Evolutionary conservation across 37 sponge, comb jelly and placozoan genomes (phyloP), one percentile per base, ranked within the genome.

Genomic region (Spongia lamella): DNA sequence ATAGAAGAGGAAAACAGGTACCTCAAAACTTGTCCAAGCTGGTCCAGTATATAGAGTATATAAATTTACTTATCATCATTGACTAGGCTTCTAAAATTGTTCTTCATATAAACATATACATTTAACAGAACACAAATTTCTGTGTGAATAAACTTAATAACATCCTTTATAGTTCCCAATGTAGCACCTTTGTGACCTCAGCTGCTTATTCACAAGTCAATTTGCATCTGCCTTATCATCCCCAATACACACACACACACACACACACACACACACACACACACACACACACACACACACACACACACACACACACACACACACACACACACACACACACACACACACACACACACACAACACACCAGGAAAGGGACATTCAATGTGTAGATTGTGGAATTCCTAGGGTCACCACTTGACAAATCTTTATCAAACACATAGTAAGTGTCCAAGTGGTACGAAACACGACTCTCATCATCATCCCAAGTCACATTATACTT

Each of bases 361-460:
- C 90, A 72, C 37, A 90, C 90, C 32, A 84, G 54, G 27, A 90
- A 68, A 13, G 85, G 85, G 13, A 84, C 68, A 61, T 90, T 90
- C 38, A 90, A 7, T 0, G 79, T 69, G 14, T 77, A 77, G 69
- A 84, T 77, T 14, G 53, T 72, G 40, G 37, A 52, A 1, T 51
- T 53, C 24, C 52, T 47, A 11, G 88, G 84, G 40, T 83, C 66
- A 26, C 34, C 56, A 24, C 47, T 5, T 1, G 84, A 71, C 69
- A 51, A 20, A 0, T 34, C 66, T 0, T n/a, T 36, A 31, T 90
- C 81, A 27, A 86, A 73, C 21, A 56, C 66, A 55, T 90, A 94
- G 26, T 63, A 66, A 9, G 70, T 38, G 43, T 76, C 43, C 14
- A 80, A 60, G 31, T 72, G 22, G 61, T 87, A 94, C 0, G 31